phyloP scores from a whole-genome alignment of 2,888 invertebrate genomes.

The Emmelina monodactyla region DNA sequence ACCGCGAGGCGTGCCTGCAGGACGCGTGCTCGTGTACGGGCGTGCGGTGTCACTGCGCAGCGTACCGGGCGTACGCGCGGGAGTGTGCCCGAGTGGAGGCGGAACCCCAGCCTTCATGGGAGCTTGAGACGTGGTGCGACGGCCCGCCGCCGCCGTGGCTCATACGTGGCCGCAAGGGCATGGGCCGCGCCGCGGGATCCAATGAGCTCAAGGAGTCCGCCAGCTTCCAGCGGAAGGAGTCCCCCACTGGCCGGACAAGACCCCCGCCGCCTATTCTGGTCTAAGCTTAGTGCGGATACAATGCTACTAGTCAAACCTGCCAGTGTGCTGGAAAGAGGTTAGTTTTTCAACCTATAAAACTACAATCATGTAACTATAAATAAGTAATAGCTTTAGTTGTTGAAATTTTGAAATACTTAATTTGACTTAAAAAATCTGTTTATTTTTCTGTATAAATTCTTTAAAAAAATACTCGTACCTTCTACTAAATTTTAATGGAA shows the following conservation, averaged over 20 bases:
- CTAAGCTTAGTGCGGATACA: constrained; percentile 28
- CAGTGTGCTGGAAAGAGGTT: constrained; percentile 49
- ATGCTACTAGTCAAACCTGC: constrained; percentile 59
- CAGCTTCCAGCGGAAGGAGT: constrained; percentile 35
- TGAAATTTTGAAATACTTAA: too few relatives aligned
- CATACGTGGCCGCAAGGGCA: constrained; percentile 27
- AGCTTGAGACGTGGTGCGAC: constrained; percentile 72
- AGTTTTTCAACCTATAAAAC: too few relatives aligned
- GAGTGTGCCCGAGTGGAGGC: constrained; percentile 85
- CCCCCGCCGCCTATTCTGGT: constrained; percentile 56
- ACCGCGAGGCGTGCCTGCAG: constrained; percentile 84
- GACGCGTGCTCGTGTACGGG: constrained; percentile 90
- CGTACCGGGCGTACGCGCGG: constrained; percentile 87
- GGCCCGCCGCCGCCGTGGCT: constrained; percentile 46
- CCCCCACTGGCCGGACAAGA: constrained; percentile 32
- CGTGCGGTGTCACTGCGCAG: constrained; percentile 86
- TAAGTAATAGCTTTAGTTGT: too few relatives aligned
- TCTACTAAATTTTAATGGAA: too few relatives aligned
- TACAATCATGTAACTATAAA: too few relatives aligned
- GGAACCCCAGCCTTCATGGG: constrained; percentile 72
- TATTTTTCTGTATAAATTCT: too few relatives aligned
- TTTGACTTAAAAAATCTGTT: too few relatives aligned
- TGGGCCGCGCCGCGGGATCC: constrained; percentile 17
- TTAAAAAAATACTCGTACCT: too few relatives aligned
- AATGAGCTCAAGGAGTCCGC: constrained; percentile 31